These are phyloP conservation scores for Cerastis rubricosa DNA, from an alignment of 2,888 invertebrate species.

Conservation along the genomic window DNA sequence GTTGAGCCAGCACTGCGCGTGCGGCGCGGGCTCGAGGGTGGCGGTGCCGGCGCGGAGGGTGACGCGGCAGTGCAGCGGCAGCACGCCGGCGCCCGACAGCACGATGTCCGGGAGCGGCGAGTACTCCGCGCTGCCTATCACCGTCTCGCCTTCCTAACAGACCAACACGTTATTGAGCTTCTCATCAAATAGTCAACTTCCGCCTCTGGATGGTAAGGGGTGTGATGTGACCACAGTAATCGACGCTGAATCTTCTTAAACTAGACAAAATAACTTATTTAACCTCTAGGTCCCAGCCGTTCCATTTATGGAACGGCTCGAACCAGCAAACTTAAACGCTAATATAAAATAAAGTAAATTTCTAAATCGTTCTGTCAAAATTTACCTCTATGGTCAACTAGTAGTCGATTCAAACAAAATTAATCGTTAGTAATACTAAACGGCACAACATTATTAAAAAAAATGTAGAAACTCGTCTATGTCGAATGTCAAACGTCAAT, in stretches of 20 bases:
- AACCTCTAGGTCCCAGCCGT: no score
- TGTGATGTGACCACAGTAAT: background rate
- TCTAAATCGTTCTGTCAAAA: no score
- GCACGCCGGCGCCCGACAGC: slow-evolving; percentile 94
- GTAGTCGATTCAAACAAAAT: no score
- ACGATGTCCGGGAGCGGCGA: slow-evolving; percentile 94
- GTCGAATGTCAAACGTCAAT: no score
- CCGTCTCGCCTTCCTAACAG: slow-evolving; percentile 95
- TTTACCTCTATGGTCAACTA: no score
- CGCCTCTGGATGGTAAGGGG: background rate
- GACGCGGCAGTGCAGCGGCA: slow-evolving; percentile 95
- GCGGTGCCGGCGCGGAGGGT: slow-evolving; percentile 93
- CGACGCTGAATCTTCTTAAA: background rate
- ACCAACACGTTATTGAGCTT: background rate
- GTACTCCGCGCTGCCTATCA: slow-evolving; percentile 95
- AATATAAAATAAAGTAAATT: no score
- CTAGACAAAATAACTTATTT: background rate
- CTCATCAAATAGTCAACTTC: no score
- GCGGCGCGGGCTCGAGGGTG: slow-evolving; percentile 93
- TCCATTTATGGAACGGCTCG: no score
- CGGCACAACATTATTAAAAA: no score
- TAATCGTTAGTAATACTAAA: no score
- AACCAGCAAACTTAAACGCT: no score
- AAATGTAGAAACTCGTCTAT: no score
- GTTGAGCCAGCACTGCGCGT: slow-evolving; percentile 96